These are phyloP conservation scores for Orthosia cruda DNA, from an alignment of 2,888 invertebrate genomes.

Conservation along the genomic window DNA sequence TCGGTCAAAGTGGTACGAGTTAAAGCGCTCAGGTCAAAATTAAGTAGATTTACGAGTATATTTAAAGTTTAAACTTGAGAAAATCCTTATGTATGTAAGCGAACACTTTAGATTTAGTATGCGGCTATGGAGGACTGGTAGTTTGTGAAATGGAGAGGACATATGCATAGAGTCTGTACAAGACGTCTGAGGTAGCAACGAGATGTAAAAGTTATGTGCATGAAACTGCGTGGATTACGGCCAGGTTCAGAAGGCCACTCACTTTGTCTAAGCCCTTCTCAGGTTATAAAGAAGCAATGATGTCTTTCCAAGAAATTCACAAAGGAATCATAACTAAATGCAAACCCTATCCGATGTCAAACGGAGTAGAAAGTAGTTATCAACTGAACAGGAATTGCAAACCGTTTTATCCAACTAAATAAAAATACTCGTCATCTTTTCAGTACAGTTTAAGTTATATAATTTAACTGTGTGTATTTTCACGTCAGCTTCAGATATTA, in stretches of 20 bases:
- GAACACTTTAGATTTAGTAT: slow-evolving; percentile 37
- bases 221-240: not conserved
- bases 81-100: slow-evolving; percentile 21
- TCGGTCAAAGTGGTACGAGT: slow-evolving; percentile 24
- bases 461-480: slow-evolving; percentile 17
- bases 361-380: not conserved
- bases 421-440: not conserved
- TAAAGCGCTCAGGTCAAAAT: slow-evolving; percentile 27
- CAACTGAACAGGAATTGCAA: slow-evolving; percentile 16
- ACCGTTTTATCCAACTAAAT: slow-evolving; percentile 5
- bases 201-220: not conserved
- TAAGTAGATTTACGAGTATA: slow-evolving; percentile 50
- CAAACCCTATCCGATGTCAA: not conserved
- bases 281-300: not conserved
- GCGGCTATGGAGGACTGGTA: slow-evolving; percentile 10
- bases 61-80: slow-evolving; percentile 39
- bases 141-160: not conserved
- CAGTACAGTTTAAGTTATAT: slow-evolving; percentile 2
- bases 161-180: not conserved
- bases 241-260: not conserved
- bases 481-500: slow-evolving; percentile 21
- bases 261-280: not conserved
- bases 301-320: not conserved
- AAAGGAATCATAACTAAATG: not conserved
- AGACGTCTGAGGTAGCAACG: not conserved